Percentiles rank a stretch among this genome's conserved stretches.
These are phyloP conservation scores for Dermochelys coriacea DNA, from an alignment of 2,797 vertebrate species.

Conservation along the genomic window DNA sequence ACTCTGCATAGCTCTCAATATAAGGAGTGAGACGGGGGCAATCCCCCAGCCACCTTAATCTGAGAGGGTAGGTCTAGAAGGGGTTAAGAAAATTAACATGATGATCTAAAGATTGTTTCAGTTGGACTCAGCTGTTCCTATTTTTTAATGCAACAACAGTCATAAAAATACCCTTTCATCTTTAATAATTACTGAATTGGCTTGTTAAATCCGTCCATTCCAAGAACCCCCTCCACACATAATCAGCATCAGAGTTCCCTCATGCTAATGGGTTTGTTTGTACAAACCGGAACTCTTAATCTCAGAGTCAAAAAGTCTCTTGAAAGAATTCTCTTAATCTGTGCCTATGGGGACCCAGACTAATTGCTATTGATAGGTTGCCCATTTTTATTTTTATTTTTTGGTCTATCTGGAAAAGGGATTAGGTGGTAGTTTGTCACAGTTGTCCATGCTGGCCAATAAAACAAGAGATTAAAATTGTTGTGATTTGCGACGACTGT, in stretches of 20 bases:
- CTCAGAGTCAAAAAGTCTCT: constrained; percentile 4
- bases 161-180: constrained; percentile 69
- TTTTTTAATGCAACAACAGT: constrained; percentile 32
- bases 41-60: constrained; percentile 17
- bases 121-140: constrained; percentile 42
- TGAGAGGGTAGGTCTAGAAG: constrained; percentile 46
- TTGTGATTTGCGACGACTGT: not conserved
- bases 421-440: not conserved
- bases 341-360: not conserved
- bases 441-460: not conserved
- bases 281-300: constrained; percentile 54
- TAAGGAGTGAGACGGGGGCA: not conserved
- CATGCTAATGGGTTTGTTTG: constrained; percentile 75
- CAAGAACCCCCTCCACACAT: constrained; percentile 72
- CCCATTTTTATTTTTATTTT: not conserved
- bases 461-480: not conserved
- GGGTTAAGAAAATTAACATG: constrained; percentile 52
- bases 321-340: constrained; percentile 46
- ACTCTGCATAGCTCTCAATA: constrained; percentile 20
- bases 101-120: constrained; percentile 8
- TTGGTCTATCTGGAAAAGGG: not conserved
- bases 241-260: constrained; percentile 74
- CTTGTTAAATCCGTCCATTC: constrained; percentile 79
- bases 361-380: constrained; percentile 22
- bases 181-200: constrained; percentile 79